Conservation (phyloP, 1,140 invertebrate species). For the Panonychus citri region DNA sequence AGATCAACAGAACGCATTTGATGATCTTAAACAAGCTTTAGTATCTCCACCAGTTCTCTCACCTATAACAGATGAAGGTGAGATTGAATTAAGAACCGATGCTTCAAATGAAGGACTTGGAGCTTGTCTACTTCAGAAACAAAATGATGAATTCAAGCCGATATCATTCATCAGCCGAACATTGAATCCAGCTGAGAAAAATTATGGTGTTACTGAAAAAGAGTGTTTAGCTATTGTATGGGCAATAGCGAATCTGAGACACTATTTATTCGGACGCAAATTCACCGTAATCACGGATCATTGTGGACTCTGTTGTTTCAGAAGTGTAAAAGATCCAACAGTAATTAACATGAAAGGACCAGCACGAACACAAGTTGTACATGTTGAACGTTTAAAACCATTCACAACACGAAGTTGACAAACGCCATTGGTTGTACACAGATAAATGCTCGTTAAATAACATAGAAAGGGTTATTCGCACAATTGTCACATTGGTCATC, state of each 20-base stretch:
- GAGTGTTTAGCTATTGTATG: constrained; percentile 29
- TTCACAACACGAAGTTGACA: neutral
- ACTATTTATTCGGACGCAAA: constrained; percentile 25
- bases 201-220: constrained; percentile 25
- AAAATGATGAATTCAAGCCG: constrained; percentile 5
- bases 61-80: neutral
- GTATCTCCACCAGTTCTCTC: neutral
- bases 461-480: neutral
- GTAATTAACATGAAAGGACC: constrained; percentile 4
- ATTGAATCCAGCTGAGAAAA: constrained; percentile 23
- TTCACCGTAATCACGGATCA: constrained; percentile 30
- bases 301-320: constrained; percentile 25
- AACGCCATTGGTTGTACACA: neutral
- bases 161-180: constrained; percentile 18
- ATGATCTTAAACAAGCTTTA: constrained; percentile 4
- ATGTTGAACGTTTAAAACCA: neutral
- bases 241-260: constrained; percentile 24
- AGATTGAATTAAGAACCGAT: constrained; percentile 12
- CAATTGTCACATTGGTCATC: neutral
- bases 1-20: constrained; percentile 8
- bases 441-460: neutral
- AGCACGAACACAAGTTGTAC: neutral
- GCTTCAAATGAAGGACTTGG: constrained; percentile 17
- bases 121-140: constrained; percentile 17
- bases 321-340: constrained; percentile 21